phyloP scores from a whole-genome alignment of 2,797 vertebrate species.

The Coendou prehensilis region DNA sequence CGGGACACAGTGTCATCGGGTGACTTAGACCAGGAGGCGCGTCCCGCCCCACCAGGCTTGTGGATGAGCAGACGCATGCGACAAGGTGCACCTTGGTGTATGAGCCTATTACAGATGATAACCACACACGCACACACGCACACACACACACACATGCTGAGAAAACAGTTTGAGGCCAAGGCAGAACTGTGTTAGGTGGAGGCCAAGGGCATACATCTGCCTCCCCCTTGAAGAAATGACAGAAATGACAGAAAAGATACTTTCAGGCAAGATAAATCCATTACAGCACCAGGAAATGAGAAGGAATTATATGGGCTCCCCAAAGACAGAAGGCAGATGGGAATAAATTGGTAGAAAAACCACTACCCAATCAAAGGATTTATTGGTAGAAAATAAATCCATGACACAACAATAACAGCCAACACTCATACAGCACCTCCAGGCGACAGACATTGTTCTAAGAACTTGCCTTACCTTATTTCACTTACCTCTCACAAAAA shows the following conservation, averaged over 20 bases:
- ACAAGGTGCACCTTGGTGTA: not conserved
- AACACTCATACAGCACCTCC: not conserved
- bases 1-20: not conserved
- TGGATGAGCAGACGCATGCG: not conserved
- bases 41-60: not conserved
- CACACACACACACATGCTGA: not conserved
- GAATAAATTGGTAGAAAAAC: not conserved
- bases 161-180: not conserved
- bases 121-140: not conserved
- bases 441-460: not conserved
- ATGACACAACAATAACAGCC: not conserved
- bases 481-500: slow-evolving; percentile 29
- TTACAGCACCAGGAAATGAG: not conserved
- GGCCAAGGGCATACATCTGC: not conserved
- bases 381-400: not conserved
- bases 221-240: not conserved
- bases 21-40: not conserved
- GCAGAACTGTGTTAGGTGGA: not conserved
- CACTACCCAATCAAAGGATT: not conserved
- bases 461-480: not conserved
- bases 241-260: slow-evolving; percentile 1
- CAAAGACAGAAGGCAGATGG: slow-evolving; percentile 12
- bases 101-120: not conserved
- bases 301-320: not conserved
- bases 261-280: slow-evolving; percentile 50